Base-by-base conservation (phyloP, 1,140 invertebrate species). In the Monomorium pharaonis region DNA sequence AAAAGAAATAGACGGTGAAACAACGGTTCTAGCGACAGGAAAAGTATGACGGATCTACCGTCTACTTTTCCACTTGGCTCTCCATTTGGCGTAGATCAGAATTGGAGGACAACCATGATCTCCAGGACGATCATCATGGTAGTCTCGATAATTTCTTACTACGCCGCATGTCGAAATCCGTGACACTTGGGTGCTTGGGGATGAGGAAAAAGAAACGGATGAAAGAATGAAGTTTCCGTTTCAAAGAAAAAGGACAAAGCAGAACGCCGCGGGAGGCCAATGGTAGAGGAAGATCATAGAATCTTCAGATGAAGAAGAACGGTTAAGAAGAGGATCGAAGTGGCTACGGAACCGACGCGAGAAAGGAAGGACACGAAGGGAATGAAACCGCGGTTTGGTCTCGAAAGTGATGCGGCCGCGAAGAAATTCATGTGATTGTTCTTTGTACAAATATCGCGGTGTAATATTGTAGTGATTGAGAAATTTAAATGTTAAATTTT, bases 401-500 rank as follows among this genome's bases (percentile, higher is more conserved):
- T 42, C 44, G 42, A 77, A 21, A 62, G 58, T 76, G 81, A 77
- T 58, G 81, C 89, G 91, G 85, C 85, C 88, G 91, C 87, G 88
- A 90, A 85, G 85, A 94, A 94, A 94, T 95, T 95, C 94, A 94
- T 95, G 95, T 95, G 95, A 95, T 95, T 95, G 94, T 95, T 95
- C 94, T 95, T 94, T 95, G 95, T 95, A 95, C 94, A 95, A 95
- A 94, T 95, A 94, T 95, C 93, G 94, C 93, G 94, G 93, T 95
- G 94, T 95, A 95, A 95, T 94, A 95, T 95, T 95, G 94, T 95
- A 95, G 94, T 95, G 94, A 95, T 94, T 94, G 93, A 94, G 92
- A 89, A 94, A 94, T 94, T 93, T 95, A 93, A 95, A 95, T 95
- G 94, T 95, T 95, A 94, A 95, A 95, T 95, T 95, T 95, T 95